Evolutionary conservation across 2,113 vertebrate species (phyloP), one percentile per base, ranked within the genome.

Genomic region (Bucco capensis): DNA sequence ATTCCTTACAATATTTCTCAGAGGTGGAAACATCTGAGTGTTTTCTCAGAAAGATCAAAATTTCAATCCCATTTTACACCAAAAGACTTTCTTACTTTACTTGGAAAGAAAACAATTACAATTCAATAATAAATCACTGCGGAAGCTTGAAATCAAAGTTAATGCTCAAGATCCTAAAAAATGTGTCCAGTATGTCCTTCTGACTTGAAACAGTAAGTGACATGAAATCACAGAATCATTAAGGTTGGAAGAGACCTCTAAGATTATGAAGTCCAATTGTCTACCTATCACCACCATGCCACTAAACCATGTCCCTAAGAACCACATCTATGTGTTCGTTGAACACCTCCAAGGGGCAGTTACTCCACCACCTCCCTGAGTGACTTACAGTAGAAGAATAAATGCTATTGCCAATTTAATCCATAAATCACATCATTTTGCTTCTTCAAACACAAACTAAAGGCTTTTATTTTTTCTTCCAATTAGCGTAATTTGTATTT

Each of bases 1-100:
- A 30, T 3, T 38, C 24, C 37, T 83, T 35, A 56, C 1, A 19
- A 74, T 33, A 38, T 1, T 44, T 71, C 76, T 15, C 17, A 31
- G 28, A 7, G 8, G 1, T 35, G 8, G 27, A 61, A 83, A 80
- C 1, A 17, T 3, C 9, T 2, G 3, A 49, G 3, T 11, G 5
- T 76, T 71, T 83, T 70, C 51, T 72, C 22, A 61, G 33, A 82
- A 92, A 62, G 42, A 54, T 15, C 8, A 12, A 46, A 46, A 64
- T 49, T 67, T 75, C 33, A 50, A 14, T 24, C 35, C 76, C 5
- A 30, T 74, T n/a, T 86, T 64, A 60, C 9, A 86, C 10, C 18
- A 53, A 67, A 89, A 79, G 7, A 33, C 10, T 23, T 66, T 33
- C 57, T 69, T 54, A n/a, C 72, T 57, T 77, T n/a, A n/a, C n/a